A percentile compares a stretch with the other conserved stretches of the same genome.
These are phyloP conservation scores for Macrosiphum euphorbiae DNA, from an alignment of 2,888 invertebrate genomes.

Conservation along the genomic window DNA sequence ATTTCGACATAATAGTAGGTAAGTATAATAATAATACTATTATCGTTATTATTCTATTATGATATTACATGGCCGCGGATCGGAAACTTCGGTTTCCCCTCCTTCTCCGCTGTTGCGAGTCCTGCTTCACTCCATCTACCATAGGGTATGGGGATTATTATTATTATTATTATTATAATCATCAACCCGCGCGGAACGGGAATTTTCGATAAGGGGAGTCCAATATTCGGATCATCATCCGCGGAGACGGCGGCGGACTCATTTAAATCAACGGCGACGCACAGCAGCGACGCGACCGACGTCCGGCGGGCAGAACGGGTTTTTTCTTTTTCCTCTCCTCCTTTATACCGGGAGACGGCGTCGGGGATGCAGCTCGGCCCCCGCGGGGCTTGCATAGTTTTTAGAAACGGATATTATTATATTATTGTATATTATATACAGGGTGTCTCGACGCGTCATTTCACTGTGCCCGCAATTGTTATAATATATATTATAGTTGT, in stretches of 20 bases:
- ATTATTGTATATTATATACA: neutral
- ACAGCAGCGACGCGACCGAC: neutral
- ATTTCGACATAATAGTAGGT: neutral
- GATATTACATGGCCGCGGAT: neutral
- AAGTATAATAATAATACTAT: neutral
- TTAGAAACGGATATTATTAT: neutral
- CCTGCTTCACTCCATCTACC: neutral
- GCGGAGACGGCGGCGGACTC: neutral
- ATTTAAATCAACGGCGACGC: constrained; percentile 37
- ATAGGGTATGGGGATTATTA: no score
- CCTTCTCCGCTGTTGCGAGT: neutral
- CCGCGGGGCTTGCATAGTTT: constrained; percentile 4
- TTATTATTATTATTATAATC: no score
- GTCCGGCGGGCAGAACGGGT: constrained; percentile 49
- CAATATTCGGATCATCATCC: constrained; percentile 2
- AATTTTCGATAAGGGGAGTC: constrained; percentile 14
- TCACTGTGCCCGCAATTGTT: neutral
- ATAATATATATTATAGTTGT: neutral
- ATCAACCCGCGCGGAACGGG: constrained; percentile 34
- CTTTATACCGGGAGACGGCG: neutral
- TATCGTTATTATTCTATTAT: neutral
- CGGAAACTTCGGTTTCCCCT: neutral
- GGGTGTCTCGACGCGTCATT: neutral
- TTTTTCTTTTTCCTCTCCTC: neutral
- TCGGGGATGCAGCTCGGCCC: neutral